Evolutionary conservation across 2,888 invertebrate genomes (phyloP).

Genomic region (Parnassius mnemosyne): DNA sequence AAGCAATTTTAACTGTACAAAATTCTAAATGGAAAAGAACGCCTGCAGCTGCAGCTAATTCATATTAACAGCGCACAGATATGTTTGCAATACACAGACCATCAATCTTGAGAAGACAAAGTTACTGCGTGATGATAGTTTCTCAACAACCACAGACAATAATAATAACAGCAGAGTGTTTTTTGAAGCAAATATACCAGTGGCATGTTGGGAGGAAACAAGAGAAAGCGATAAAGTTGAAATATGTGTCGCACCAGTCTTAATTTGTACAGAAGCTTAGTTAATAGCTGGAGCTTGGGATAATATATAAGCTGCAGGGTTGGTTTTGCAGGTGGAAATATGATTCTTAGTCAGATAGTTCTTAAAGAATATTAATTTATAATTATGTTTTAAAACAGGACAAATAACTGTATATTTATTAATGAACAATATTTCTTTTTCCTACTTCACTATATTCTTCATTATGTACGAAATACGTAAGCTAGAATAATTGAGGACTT

Average conservation of each 20-base stretch:
- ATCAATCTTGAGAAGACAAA: conserved; percentile 74
- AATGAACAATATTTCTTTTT: conserved; percentile 8
- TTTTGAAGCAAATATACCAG: no score
- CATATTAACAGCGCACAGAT: conserved; percentile 88
- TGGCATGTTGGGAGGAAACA: no score
- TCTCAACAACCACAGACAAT: conserved; percentile 84
- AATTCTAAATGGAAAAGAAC: conserved; percentile 88
- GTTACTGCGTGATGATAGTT: conserved; percentile 90
- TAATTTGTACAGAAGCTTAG: conserved; percentile 89
- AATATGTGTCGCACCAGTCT: no score
- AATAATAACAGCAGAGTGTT: no score
- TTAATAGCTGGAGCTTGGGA: conserved; percentile 94
- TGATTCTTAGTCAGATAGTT: conserved; percentile 41
- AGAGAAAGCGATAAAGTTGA: no score
- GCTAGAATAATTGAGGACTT: neutral
- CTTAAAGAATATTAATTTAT: neutral
- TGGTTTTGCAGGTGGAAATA: conserved; percentile 84
- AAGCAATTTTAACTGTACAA: conserved; percentile 87
- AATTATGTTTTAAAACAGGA: neutral
- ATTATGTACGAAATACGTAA: neutral
- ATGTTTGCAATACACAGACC: conserved; percentile 86
- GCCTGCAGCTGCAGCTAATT: conserved; percentile 89
- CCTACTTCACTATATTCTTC: neutral
- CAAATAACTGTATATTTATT: neutral
- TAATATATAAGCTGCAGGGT: conserved; percentile 93